Evolutionary conservation across 2,888 invertebrate species (phyloP), one percentile per base, ranked within the genome.

Genomic region (Drosophila conformis): DNA sequence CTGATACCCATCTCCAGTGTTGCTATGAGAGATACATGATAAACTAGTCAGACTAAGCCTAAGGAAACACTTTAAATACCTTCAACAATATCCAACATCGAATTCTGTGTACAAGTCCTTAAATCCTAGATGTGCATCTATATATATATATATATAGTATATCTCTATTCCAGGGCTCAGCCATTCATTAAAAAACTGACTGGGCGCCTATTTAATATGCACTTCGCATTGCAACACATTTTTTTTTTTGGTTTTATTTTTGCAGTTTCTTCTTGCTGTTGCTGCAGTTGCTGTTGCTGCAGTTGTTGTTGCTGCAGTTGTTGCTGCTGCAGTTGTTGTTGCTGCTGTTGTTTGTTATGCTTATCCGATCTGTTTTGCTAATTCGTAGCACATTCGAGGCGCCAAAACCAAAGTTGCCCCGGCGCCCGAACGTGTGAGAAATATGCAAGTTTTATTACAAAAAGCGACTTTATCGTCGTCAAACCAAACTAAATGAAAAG

Each of bases 361-460:
- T 91, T 91, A 91, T 91, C 85, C 91, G 91, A 91, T 91, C 91
- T 88, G 80, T 87, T 88, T 91, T 84, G 87, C 83, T 89, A 90
- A 91, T 91, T 87, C 80, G 87, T 83, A 61, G 84, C 90, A 87
- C 89, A 86, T 89, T 90, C 82, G 59, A 82, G 90, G 91, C 91
- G 90, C 89, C 77, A 79, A 85, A 85, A 74, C 67, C 77, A 82
- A 82, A 83, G 64, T 76, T 69, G 63, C 66, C 60, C 59, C 71
- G 58, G 57, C 80, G 73, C 73, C 77, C 70, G 72, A 83, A 81
- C 86, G 80, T 83, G 84, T 84, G 66, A 73, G 78, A 81, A 81
- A 82, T 82, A 62, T 52, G 72, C 80, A 80, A 78, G 51, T 65
- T 69, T 15, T 49, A 15, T 38, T 57, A 66, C 54, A 35, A 67